phyloP scores from a whole-genome alignment of 2,797 vertebrate species.

The Pygocentrus nattereri region DNA sequence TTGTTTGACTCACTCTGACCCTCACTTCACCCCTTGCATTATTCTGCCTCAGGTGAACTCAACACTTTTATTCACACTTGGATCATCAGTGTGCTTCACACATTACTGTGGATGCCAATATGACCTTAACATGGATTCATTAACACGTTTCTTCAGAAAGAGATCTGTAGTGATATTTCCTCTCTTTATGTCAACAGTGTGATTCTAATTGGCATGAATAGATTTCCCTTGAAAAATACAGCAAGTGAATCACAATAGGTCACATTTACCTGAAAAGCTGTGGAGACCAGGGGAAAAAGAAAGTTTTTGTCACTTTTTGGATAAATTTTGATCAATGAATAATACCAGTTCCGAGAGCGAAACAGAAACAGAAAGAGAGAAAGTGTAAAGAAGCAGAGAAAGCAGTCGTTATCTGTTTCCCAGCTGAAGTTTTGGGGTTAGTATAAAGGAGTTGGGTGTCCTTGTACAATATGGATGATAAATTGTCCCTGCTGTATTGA shows the following conservation, averaged over 20 bases:
- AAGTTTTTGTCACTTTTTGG: conserved; percentile 33
- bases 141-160: not conserved
- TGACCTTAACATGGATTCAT: conserved; percentile 8
- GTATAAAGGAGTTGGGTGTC: conserved; percentile 63
- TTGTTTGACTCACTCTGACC: conserved; percentile 13
- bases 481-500: conserved; percentile 63
- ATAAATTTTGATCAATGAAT: conserved; percentile 57
- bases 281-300: conserved; percentile 2
- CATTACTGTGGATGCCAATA: conserved; percentile 18
- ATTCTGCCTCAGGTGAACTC: conserved; percentile 12
- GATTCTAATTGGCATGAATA: not conserved
- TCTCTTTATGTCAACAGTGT: not conserved
- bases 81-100: conserved; percentile 25
- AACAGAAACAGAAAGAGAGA: conserved; percentile 41
- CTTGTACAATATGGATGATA: conserved; percentile 67
- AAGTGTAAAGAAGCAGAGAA: conserved; percentile 45
- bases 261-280: not conserved
- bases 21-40: conserved; percentile 40
- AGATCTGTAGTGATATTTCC: not conserved
- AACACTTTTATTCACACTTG: conserved; percentile 18
- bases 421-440: conserved; percentile 68
- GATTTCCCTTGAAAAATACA: not conserved
- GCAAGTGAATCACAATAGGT: too few species aligned
- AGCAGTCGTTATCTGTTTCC: conserved; percentile 62
- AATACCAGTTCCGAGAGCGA: conserved; percentile 33